These are phyloP conservation scores for Amphipyra tragopoginis DNA, from an alignment of 2,888 invertebrate species.

Conservation along the genomic window DNA sequence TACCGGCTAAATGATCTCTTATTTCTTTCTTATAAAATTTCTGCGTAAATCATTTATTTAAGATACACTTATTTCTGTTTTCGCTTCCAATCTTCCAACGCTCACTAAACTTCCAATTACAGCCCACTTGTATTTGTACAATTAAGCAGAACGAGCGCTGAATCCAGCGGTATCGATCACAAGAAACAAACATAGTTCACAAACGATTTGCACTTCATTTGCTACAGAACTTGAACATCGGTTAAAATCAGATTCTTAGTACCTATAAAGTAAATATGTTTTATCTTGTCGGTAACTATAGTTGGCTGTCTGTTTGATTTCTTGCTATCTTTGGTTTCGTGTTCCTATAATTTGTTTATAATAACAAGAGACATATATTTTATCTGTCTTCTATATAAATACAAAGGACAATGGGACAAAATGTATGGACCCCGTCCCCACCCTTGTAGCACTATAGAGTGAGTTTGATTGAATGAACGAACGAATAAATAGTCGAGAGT, in stretches of 20 bases:
- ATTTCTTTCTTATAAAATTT: neutral
- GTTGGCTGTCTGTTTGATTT: conserved; percentile 26
- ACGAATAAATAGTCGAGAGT: too few species aligned
- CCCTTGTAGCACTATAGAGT: too few species aligned
- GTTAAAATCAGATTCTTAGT: conserved; percentile 38
- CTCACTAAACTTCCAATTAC: conserved; percentile 12
- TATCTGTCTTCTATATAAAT: too few species aligned
- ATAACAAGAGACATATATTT: too few species aligned
- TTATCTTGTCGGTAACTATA: conserved; percentile 42
- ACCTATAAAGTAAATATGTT: conserved; percentile 47
- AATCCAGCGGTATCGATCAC: conserved; percentile 39
- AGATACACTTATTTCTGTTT: too few species aligned
- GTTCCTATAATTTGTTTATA: too few species aligned
- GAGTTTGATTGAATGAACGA: too few species aligned
- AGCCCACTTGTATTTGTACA: conserved; percentile 13
- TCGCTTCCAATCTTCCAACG: neutral
- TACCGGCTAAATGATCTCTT: neutral
- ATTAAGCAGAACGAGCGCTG: conserved; percentile 40
- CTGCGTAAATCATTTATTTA: too few species aligned
- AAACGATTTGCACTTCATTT: conserved; percentile 67
- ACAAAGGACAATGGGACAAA: too few species aligned
- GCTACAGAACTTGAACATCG: conserved; percentile 52
- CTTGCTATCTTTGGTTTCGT: conserved; percentile 25
- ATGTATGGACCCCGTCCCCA: too few species aligned
- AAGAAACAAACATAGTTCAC: conserved; percentile 59